A percentile compares a stretch with the other conserved stretches of the same genome.
phyloP scores from a whole-genome alignment of 2,797 vertebrate genomes.

The Caiman crocodilus region DNA sequence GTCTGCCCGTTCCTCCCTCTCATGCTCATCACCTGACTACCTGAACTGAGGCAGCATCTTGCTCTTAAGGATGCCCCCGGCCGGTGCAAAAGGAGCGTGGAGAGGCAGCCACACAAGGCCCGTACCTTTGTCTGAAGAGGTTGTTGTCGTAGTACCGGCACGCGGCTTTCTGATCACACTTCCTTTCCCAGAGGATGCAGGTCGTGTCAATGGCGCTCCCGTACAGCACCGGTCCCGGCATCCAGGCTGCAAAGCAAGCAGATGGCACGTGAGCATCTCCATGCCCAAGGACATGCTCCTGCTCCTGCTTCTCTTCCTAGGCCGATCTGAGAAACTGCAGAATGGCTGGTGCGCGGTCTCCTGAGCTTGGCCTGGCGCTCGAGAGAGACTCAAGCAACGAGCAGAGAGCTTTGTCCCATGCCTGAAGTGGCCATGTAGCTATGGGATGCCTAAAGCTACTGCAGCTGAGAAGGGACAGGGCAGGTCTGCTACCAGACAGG shows the following conservation, averaged over 20 bases:
- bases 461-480: not conserved
- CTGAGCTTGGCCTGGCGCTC: not conserved
- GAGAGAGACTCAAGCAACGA: not conserved
- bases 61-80: too few species aligned
- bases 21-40: accelerated
- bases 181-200: constrained; percentile 89
- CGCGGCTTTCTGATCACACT: constrained; percentile 84
- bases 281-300: accelerated
- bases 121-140: constrained; percentile 87
- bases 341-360: not conserved
- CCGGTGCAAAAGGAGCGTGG: not conserved
- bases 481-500: not conserved
- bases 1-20: not conserved
- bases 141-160: constrained; percentile 92
- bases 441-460: not conserved
- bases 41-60: not conserved
- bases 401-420: not conserved
- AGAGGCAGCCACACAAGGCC: not conserved
- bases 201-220: constrained; percentile 91
- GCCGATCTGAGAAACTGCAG: not conserved
- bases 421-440: accelerated
- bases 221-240: constrained; percentile 92
- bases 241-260: constrained; percentile 84
- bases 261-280: accelerated
- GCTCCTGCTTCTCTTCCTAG: too few species aligned